Conservation (phyloP, 2,888 invertebrate genomes). For the Cryptophagus acutangulus region DNA sequence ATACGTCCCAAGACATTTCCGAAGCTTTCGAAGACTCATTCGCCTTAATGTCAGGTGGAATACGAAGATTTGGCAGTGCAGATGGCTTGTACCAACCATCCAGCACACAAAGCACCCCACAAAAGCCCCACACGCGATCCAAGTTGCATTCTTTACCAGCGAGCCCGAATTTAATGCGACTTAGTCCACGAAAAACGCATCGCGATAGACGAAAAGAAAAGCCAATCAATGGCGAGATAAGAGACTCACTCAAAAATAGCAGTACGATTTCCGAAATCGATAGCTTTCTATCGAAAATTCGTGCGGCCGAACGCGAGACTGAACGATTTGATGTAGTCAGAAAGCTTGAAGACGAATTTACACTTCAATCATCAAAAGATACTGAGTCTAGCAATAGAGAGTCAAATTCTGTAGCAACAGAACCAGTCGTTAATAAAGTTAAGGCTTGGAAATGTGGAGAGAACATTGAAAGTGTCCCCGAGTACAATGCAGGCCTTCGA, state of each 20-base stretch:
- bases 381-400: conserved; percentile 41
- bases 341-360: conserved; percentile 36
- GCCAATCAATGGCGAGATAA: conserved; percentile 10
- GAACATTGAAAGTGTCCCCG: conserved; percentile 42
- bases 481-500: conserved; percentile 41
- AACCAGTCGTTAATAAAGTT: no score
- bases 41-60: no score
- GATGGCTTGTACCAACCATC: conserved; percentile 32
- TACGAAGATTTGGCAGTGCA: conserved; percentile 34
- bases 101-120: conserved; percentile 45
- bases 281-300: conserved; percentile 42
- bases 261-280: conserved; percentile 38
- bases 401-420: neutral
- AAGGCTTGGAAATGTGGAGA: conserved; percentile 42
- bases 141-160: conserved; percentile 39
- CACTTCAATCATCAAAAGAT: no score
- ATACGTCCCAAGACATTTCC: conserved; percentile 32
- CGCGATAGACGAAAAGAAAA: conserved; percentile 4
- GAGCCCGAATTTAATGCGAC: conserved; percentile 32
- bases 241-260: conserved; percentile 5
- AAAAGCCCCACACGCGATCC: conserved; percentile 39
- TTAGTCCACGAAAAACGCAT: conserved; percentile 18
- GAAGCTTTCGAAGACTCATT: no score
- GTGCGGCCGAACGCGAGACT: no score
- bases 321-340: conserved; percentile 33